Evolutionary conservation across 2,113 vertebrate species (phyloP), one percentile per base, ranked within the genome.

Genomic region (Mus spicilegus): DNA sequence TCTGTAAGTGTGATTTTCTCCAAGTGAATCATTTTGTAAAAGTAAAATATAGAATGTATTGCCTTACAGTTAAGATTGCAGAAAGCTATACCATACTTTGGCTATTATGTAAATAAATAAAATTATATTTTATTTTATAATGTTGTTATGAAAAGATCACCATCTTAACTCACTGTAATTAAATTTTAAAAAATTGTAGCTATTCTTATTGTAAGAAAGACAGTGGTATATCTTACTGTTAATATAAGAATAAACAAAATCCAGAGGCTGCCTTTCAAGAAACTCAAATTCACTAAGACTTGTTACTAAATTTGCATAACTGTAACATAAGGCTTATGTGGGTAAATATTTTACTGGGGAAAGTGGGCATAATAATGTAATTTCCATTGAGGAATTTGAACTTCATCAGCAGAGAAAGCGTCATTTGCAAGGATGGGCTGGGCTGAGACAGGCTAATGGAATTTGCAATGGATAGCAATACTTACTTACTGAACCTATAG

Each of bases 211-310:
- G 8, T 75, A 61, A 5, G 11, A 65, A 80, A 69, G 5, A 0
- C 65, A 17, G 8, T 58, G 7, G 36, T 3, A 28, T n/a, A 16
- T 39, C 3, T 24, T 61, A 73, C 3, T 49, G 16, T 3, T 56
- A 91, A 86, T 65, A 91, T 70, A 88, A 70, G 70, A 94, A 77
- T n/a, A 72, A 80, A 61, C 10, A 58, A 85, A 80, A 89, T 39
- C 24, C 22, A 30, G 30, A 7, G 30, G 5, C 20, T 82, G n/a
- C 12, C 16, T 85, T 81, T 13, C 16, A 82, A 81, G 51, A 72
- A 85, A 3, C 5, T 63, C 24, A 58, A 51, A 65, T 80, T 69
- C 82, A 51, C 42, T 76, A 51, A 80, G 7, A 87, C 49, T 51
- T 56, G 12, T 6, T 36, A 42, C 30, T 14, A 69, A 19, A 24